Percentiles rank a stretch among this genome's conserved stretches.
These are phyloP conservation scores for Paramacrobiotus metropolitanus DNA, from an alignment of 1,140 invertebrate genomes.

Conservation along the genomic window DNA sequence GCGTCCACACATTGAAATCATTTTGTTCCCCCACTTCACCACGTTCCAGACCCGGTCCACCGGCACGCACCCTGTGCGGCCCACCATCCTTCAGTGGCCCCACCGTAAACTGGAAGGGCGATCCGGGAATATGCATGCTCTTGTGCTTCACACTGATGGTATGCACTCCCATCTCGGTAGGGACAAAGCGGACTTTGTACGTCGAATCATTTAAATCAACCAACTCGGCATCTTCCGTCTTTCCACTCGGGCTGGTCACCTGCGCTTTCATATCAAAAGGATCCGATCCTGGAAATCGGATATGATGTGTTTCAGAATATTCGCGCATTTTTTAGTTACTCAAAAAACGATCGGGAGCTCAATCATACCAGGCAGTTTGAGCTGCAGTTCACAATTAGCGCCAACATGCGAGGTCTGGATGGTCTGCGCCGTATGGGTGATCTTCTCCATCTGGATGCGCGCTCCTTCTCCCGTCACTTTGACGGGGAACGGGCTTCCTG, in stretches of 20 bases:
- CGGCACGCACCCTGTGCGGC: constrained; percentile 41
- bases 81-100: constrained; percentile 62
- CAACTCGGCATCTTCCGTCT: constrained; percentile 67
- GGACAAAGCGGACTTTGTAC: constrained; percentile 89
- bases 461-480: constrained; percentile 65
- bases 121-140: constrained; percentile 74
- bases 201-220: constrained; percentile 74
- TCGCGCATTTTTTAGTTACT: background rate
- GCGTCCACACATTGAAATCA: constrained; percentile 94
- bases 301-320: background rate
- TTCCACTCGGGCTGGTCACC: constrained; percentile 70
- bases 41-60: constrained; percentile 67
- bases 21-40: constrained; percentile 51
- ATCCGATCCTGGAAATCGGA: constrained; percentile 40
- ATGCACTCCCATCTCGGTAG: constrained; percentile 88
- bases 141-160: constrained; percentile 88
- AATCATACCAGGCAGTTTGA: constrained; percentile 25
- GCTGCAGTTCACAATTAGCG: constrained; percentile 24
- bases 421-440: constrained; percentile 28
- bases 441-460: constrained; percentile 65
- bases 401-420: constrained; percentile 24
- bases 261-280: constrained; percentile 71
- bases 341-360: constrained; percentile 7
- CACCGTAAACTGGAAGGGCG: constrained; percentile 33
- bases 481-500: constrained; percentile 74